A percentile compares a stretch with the other conserved stretches of the same genome.
Conservation (phyloP, 2,113 vertebrate genomes). For the Perccottus glenii region DNA sequence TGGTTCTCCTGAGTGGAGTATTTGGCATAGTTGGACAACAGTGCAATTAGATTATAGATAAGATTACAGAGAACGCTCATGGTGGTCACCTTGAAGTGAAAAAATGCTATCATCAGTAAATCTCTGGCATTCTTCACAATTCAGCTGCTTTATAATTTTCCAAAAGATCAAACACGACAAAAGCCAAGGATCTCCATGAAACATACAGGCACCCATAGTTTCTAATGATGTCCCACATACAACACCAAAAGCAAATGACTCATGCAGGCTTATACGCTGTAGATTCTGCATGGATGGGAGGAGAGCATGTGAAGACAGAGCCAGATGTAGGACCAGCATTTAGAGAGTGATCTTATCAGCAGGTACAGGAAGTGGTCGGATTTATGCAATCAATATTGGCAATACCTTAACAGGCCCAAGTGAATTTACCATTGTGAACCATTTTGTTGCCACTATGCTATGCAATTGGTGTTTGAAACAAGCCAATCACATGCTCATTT, state of each 20-base stretch:
- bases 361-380: background rate
- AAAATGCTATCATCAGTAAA: constrained; percentile 33
- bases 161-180: background rate
- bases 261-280: too few relatives aligned
- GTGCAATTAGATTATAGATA: background rate
- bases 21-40: constrained; percentile 22
- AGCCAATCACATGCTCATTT: too few relatives aligned
- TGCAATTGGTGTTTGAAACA: too few relatives aligned
- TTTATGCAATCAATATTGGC: too few relatives aligned
- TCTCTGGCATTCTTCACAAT: constrained; percentile 30
- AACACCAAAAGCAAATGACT: constrained; percentile 17
- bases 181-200: constrained; percentile 9
- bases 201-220: constrained; percentile 10
- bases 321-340: constrained; percentile 8
- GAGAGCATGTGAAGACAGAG: constrained; percentile 13
- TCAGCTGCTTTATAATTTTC: constrained; percentile 4
- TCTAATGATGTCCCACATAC: constrained; percentile 24
- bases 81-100: constrained; percentile 6
- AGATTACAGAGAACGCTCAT: constrained; percentile 21
- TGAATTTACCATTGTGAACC: too few relatives aligned
- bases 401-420: too few relatives aligned
- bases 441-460: too few relatives aligned
- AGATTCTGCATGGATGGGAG: background rate
- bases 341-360: constrained; percentile 20
- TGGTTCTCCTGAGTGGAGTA: constrained; percentile 28